Evolutionary conservation across 2,888 invertebrate species (phyloP).

Genomic region (Andrena fulva): DNA sequence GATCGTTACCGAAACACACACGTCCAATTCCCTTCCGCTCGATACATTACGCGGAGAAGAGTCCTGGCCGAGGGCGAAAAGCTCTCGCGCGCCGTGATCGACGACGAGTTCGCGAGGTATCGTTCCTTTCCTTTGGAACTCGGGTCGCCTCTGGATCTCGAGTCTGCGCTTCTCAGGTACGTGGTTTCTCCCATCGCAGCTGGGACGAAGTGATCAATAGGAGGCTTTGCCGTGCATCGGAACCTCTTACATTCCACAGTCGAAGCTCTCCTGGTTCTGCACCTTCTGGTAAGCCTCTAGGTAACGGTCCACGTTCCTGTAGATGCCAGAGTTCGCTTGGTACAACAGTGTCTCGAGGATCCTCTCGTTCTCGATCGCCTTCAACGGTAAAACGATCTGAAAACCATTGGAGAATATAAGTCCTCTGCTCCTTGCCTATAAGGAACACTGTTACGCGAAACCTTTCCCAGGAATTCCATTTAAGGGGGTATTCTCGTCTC

Average conservation of each 20-base stretch:
- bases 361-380: slow-evolving; percentile 96
- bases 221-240: background rate
- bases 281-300: slow-evolving; percentile 94
- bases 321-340: slow-evolving; percentile 97
- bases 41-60: slow-evolving; percentile 22
- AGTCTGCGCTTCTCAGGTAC: slow-evolving; percentile 45
- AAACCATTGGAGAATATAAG: slow-evolving; percentile 51
- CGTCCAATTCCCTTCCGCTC: slow-evolving; percentile 19
- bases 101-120: slow-evolving; percentile 18
- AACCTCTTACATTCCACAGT: slow-evolving; percentile 88
- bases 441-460: too few species aligned
- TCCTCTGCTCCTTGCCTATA: too few species aligned
- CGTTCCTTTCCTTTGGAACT: background rate
- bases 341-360: slow-evolving; percentile 97
- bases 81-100: slow-evolving; percentile 22
- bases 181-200: slow-evolving; percentile 13
- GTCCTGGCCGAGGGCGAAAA: background rate
- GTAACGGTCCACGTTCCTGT: slow-evolving; percentile 94
- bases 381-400: slow-evolving; percentile 94
- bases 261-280: slow-evolving; percentile 95
- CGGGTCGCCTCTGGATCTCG: background rate
- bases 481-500: too few species aligned
- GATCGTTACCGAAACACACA: slow-evolving; percentile 39
- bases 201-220: background rate
- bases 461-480: too few species aligned